phyloP scores from a whole-genome alignment of 2,113 vertebrate genomes.

The Shinisaurus crocodilurus region DNA sequence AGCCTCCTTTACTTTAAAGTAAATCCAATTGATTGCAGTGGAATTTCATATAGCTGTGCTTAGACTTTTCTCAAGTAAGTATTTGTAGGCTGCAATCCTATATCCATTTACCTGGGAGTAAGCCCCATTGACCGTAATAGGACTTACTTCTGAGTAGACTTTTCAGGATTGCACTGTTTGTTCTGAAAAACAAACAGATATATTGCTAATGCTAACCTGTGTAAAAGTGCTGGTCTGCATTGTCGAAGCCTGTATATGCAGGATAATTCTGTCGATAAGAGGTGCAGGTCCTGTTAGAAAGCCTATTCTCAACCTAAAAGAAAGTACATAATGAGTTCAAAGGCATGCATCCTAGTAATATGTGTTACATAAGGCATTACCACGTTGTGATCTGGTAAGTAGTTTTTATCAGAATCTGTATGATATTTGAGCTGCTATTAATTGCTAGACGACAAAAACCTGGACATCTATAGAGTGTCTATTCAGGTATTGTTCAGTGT shows the following conservation, averaged over 20 bases:
- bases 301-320: conserved; percentile 83
- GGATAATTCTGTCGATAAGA: conserved; percentile 80
- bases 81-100: not conserved
- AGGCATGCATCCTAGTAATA: not conserved
- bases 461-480: not conserved
- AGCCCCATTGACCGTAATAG: not conserved
- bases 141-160: not conserved
- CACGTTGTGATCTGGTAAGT: not conserved
- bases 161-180: not conserved
- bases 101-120: not conserved
- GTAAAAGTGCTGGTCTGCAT: conserved; percentile 86
- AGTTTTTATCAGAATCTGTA: too few relatives aligned
- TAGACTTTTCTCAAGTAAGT: not conserved
- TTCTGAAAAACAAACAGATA: not conserved
- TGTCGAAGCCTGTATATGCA: conserved; percentile 85
- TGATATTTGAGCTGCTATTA: not conserved
- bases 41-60: too few relatives aligned
- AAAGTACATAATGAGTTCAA: conserved; percentile 20
- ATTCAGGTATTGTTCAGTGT: not conserved
- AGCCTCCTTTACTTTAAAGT: not conserved
- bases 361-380: not conserved
- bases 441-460: not conserved
- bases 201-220: conserved; percentile 77
- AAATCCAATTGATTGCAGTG: not conserved
- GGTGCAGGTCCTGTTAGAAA: conserved; percentile 88